Evolutionary conservation across 2,888 invertebrate genomes (phyloP), one percentile per base, ranked within the genome.

Genomic region (Mayetiola destructor): DNA sequence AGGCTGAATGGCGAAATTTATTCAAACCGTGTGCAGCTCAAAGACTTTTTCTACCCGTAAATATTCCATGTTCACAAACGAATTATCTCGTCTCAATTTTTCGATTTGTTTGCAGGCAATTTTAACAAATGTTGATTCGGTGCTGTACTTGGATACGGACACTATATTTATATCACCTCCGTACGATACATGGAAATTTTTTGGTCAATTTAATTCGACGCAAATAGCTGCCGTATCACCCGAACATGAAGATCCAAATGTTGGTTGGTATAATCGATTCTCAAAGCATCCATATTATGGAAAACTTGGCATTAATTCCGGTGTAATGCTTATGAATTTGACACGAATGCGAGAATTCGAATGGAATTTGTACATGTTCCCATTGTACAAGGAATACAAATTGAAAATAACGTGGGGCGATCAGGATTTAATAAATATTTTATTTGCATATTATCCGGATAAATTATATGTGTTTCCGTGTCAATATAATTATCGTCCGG

Each of bases 301-400:
- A 59, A 61, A 62, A 18, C 60, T 71, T 4, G 57, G 57, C 29
- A 81, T 96, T 0, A 96, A 96, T 74, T 94, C 95, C 1, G 96
- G 95, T 36, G 93, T 96, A 0, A 95, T 96, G 94, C 72, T 96
- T 56, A 96, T 96, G 95, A 94, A 96, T 72, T 75, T 96, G 56
- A 93, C 93, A 0, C 79, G 89, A 65, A 89, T 96, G 88, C 75
- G 94, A 60, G 72, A 77, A 29, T 89, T 92, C 65, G 78, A 84
- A 27, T 95, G 95, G 93, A 82, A 82, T 59, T 79, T 85, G 60
- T 85, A 88, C 68, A 82, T 94, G 29, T 77, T 85, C 61, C 86
- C 89, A 3, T 85, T 92, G 63, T 87, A 89, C 73, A 80, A 85
- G 62, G 82, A 88, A 68, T 95, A 89, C 73, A 85, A 84, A 67